These are phyloP conservation scores for Drosophila trapezifrons DNA, from an alignment of 1,140 invertebrate species.

Conservation along the genomic window DNA sequence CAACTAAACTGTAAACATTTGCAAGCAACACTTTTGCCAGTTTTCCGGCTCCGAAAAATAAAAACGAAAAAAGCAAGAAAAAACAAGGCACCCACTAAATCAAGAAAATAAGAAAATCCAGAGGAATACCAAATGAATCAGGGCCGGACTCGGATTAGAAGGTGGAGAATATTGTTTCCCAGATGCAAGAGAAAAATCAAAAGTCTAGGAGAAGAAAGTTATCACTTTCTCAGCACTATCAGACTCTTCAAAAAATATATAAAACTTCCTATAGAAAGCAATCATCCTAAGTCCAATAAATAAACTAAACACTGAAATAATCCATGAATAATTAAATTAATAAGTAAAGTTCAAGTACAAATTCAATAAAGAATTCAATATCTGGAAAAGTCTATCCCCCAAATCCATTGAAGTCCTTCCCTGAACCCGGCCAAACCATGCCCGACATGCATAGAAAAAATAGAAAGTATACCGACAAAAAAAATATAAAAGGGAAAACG, in stretches of 20 bases:
- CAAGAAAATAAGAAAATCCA: conserved; percentile 27
- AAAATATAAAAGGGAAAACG: conserved; percentile 25
- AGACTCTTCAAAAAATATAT: no score
- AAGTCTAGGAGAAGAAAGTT: no score
- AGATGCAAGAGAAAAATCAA: not conserved
- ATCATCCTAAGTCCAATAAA: no score
- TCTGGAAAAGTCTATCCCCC: no score
- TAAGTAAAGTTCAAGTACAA: no score
- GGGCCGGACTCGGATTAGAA: not conserved
- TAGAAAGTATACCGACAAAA: not conserved
- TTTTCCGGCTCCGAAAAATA: conserved; percentile 22
- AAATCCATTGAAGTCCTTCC: not conserved
- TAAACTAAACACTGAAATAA: no score
- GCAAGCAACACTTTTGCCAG: conserved; percentile 65
- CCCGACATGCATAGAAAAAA: conserved; percentile 15
- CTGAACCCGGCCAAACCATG: conserved; percentile 14
- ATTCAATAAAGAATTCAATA: no score
- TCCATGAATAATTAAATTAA: not conserved
- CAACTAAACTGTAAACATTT: conserved; percentile 77
- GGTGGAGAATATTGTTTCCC: not conserved
- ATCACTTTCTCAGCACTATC: no score
- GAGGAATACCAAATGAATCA: conserved; percentile 30
- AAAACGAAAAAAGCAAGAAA: not conserved
- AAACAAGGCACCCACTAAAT: conserved; percentile 28
- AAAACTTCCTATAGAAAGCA: no score